phyloP scores from a whole-genome alignment of 2,797 vertebrate species.

The Phalanger gymnotis region DNA sequence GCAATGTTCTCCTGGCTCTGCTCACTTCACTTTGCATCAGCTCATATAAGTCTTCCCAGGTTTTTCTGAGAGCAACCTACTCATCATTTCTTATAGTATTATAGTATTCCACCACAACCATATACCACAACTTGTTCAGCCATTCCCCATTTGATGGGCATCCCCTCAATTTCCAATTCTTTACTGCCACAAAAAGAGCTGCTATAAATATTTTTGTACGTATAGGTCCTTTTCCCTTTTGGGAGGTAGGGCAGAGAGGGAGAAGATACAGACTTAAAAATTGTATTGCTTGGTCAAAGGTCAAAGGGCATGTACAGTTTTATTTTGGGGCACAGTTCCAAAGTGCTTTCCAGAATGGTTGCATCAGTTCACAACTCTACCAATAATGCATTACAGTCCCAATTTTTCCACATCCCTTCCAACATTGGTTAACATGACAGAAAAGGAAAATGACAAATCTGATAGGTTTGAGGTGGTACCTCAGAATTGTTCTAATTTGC shows the following conservation, averaged over 20 bases:
- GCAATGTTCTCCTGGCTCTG: background rate
- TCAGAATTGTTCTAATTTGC: background rate
- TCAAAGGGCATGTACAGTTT: background rate
- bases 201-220: background rate
- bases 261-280: background rate
- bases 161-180: background rate
- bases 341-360: background rate
- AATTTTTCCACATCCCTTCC: too few species aligned
- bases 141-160: background rate
- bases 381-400: too few species aligned
- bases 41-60: background rate
- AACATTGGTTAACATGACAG: too few species aligned
- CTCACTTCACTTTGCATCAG: background rate
- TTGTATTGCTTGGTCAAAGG: background rate
- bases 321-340: background rate
- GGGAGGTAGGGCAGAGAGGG: too few species aligned
- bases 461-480: background rate
- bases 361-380: background rate
- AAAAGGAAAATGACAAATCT: too few species aligned
- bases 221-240: background rate
- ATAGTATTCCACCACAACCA: background rate
- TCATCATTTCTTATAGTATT: background rate
- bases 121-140: background rate
- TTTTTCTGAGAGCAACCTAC: background rate
- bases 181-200: background rate